Percentiles rank a stretch among this genome's conserved stretches.
phyloP scores from a whole-genome alignment of 53 echinoderm and acorn worm genomes.

The Paracentrotus lividus region DNA sequence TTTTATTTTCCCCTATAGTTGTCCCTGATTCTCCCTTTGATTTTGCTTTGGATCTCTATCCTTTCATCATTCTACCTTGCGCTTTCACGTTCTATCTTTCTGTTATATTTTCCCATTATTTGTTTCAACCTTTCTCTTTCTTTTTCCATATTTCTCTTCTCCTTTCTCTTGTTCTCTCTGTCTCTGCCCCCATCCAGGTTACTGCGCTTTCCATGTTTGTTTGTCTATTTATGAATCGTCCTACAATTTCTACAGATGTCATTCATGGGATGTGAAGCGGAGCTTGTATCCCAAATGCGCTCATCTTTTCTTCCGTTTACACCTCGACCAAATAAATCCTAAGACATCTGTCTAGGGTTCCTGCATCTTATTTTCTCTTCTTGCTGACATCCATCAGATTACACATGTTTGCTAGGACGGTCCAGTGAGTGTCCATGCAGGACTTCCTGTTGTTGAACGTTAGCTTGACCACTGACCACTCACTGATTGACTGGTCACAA shows the following conservation, averaged over 20 bases:
- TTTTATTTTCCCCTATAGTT: neutral
- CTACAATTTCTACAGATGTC: neutral
- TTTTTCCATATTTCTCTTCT: neutral
- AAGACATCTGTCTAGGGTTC: conserved; percentile 19
- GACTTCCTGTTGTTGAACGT: conserved; percentile 49
- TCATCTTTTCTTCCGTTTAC: neutral
- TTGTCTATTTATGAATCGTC: conserved; percentile 7
- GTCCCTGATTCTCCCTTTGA: neutral
- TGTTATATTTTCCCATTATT: no score
- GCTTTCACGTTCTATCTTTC: neutral
- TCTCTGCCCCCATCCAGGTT: neutral
- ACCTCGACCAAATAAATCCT: neutral
- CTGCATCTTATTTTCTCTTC: neutral
- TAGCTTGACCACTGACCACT: neutral
- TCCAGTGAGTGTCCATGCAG: neutral
- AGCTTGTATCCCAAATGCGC: neutral
- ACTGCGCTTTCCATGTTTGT: neutral
- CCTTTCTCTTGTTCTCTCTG: no score
- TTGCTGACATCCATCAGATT: conserved; percentile 51
- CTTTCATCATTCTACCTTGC: neutral
- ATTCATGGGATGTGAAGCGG: neutral
- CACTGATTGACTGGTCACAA: conserved; percentile 49
- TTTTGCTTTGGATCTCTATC: neutral
- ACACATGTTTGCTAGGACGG: conserved; percentile 15
- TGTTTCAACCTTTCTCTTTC: neutral